Conservation (phyloP, 2,888 invertebrate species). For the Phalera bucephala region DNA sequence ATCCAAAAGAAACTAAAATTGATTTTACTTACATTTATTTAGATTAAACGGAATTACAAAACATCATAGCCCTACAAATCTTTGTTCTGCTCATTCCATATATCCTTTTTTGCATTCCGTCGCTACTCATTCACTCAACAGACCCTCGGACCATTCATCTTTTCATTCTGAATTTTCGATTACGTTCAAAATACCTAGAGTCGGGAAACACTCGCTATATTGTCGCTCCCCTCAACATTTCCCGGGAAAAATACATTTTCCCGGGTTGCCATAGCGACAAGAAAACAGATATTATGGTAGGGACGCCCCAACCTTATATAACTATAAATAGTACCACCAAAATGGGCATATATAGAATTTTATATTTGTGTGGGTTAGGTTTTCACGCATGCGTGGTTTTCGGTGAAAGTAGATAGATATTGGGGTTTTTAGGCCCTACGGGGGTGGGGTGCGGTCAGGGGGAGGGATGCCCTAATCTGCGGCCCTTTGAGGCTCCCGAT, state of each 20-base stretch:
- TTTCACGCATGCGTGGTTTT: slow-evolving; percentile 80
- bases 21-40: too few species aligned
- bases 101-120: too few species aligned
- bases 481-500: slow-evolving; percentile 77
- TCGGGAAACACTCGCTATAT: slow-evolving; percentile 42
- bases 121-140: too few species aligned
- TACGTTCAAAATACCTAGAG: slow-evolving; percentile 33
- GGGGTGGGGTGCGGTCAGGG: slow-evolving; percentile 44
- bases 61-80: too few species aligned
- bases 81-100: too few species aligned
- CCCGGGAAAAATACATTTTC: slow-evolving; percentile 59
- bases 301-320: slow-evolving; percentile 52
- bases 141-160: slow-evolving; percentile 23
- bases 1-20: too few species aligned
- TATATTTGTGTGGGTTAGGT: slow-evolving; percentile 63
- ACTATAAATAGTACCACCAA: slow-evolving; percentile 47
- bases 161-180: slow-evolving; percentile 34
- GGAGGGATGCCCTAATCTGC: slow-evolving; percentile 72
- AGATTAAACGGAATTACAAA: too few species aligned
- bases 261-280: slow-evolving; percentile 69
- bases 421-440: slow-evolving; percentile 73
- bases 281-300: slow-evolving; percentile 69
- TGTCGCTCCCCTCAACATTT: slow-evolving; percentile 34
- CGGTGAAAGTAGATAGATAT: slow-evolving; percentile 75
- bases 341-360: slow-evolving; percentile 60